Base-by-base conservation (phyloP, 92 coral and sea anemone species). In the Hydrozoanthus gracilis region DNA sequence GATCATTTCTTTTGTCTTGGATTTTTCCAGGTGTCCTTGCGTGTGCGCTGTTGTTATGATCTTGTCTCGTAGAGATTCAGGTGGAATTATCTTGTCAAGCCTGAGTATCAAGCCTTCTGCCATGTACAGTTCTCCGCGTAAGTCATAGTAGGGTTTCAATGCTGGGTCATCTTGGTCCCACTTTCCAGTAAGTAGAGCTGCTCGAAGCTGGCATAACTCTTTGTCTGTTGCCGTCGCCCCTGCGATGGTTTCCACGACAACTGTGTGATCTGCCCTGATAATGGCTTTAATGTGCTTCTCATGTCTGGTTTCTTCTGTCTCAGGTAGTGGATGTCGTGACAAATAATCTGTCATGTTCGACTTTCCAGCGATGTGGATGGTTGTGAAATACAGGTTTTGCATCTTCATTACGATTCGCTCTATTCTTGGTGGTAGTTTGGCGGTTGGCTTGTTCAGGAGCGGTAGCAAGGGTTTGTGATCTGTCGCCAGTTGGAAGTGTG, bases 401-500 rank as follows among this genome's bases (percentile, higher is more conserved):
- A 86, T 93, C 78, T 93, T 93, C 92, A 93, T 91, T 18, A 86
- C 80, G 35, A 93, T 86, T 16, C 92, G 51, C 69, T 88, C 85
- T 48, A 93, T 78, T 68, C 94, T 72, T 70, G 95, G 95, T 20
- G 96, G 92, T 55, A 91, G 88, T 71, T 93, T 93, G 12, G 94
- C 92, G 15, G 44, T 84, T 39, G 94, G 96, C 35, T 92, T 92
- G 79, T 92, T 92, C 82, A 92, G 71, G 47, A 92, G 74, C 9
- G 93, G 92, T 3, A 90, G 82, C 61, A 92, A 67, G 11, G 92
- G 95, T 56, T 90, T 92, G 73, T 92, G 93, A 61, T 92, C 91
- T 6, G 93, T 92, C 18, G 93, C 93, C 17, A 92, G 87, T 54
- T 90, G 90, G 79, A 92, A 92, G 77, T 92, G 91, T 44, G 60